Conservation (phyloP, 2,888 invertebrate genomes). For the Lacanobia oleracea region DNA sequence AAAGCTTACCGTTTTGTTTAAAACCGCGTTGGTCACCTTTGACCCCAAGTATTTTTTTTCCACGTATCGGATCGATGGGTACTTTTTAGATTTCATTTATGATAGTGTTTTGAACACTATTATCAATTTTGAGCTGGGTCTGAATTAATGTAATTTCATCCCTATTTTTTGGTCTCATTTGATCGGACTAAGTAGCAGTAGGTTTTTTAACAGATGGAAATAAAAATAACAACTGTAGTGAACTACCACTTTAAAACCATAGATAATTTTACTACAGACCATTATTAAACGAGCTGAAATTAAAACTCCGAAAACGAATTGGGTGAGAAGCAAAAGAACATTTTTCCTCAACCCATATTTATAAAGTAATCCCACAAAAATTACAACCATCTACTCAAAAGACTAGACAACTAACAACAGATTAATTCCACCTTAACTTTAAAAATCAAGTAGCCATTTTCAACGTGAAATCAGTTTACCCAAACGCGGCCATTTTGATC, state of each 20-base stretch:
- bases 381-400: neutral
- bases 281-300: neutral
- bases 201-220: too few relatives aligned
- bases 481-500: conserved; percentile 67
- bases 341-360: neutral
- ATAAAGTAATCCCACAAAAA: neutral
- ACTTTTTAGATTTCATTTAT: too few relatives aligned
- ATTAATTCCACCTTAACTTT: conserved; percentile 33
- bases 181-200: too few relatives aligned
- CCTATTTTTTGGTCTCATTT: too few relatives aligned
- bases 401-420: conserved; percentile 23
- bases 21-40: too few relatives aligned
- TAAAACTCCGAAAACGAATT: neutral
- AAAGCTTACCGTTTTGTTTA: too few relatives aligned
- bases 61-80: too few relatives aligned
- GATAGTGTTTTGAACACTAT: too few relatives aligned
- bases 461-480: conserved; percentile 61
- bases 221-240: neutral
- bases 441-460: conserved; percentile 45
- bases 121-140: too few relatives aligned
- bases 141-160: too few relatives aligned
- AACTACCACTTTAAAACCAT: neutral
- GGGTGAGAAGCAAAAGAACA: neutral
- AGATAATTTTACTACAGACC: neutral
- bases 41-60: too few relatives aligned